phyloP scores from a whole-genome alignment of 2,797 vertebrate genomes.

The Pogoniulus pusillus region DNA sequence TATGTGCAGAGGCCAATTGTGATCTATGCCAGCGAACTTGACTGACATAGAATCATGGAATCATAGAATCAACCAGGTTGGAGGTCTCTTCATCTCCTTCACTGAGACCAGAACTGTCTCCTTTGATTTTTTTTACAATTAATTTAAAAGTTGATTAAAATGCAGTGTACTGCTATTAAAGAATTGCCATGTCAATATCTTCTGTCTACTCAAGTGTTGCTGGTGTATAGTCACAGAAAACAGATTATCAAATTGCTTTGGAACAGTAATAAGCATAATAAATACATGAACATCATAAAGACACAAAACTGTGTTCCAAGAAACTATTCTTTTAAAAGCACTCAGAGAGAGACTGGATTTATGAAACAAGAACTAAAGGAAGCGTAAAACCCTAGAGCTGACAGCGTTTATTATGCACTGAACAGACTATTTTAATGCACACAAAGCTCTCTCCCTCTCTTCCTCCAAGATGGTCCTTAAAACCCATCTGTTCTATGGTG shows the following conservation, averaged over 20 bases:
- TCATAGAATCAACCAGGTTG: too few species aligned
- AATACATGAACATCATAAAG: background rate
- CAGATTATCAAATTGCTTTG: background rate
- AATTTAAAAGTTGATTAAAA: background rate
- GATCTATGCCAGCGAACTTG: background rate
- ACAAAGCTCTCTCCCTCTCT: background rate
- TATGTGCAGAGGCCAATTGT: background rate
- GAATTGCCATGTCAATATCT: background rate
- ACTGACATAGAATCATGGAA: too few species aligned
- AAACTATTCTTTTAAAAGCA: background rate
- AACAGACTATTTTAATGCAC: background rate
- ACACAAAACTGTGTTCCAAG: background rate
- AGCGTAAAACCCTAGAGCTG: background rate
- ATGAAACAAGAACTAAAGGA: background rate
- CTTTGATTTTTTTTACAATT: background rate
- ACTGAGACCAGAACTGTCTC: background rate
- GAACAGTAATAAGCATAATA: background rate
- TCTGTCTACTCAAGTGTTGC: background rate
- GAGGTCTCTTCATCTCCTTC: too few species aligned
- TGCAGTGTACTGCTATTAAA: background rate
- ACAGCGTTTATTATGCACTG: background rate
- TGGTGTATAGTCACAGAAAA: background rate
- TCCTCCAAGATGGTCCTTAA: background rate
- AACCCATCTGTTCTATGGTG: slow-evolving; percentile 19
- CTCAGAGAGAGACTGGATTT: background rate